Evolutionary conservation across 1,140 invertebrate species (phyloP).

Genomic region (Cherax destructor): DNA sequence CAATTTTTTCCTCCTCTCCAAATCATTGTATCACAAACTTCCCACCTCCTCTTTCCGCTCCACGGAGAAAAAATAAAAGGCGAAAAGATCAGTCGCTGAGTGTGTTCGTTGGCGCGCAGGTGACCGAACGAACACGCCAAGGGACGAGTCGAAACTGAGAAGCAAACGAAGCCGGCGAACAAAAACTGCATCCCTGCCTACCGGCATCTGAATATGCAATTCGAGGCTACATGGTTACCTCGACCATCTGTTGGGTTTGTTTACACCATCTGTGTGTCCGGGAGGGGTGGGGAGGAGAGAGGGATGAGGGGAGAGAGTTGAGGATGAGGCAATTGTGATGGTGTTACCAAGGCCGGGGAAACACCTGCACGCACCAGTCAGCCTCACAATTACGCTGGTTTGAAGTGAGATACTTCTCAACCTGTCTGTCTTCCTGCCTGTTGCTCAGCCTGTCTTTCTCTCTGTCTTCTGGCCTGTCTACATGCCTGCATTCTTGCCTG

Average conservation of each 20-base stretch:
- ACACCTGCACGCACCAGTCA: background rate
- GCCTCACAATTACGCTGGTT: background rate
- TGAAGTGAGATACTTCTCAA: background rate
- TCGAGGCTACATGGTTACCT: background rate
- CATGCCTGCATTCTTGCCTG: too few relatives aligned
- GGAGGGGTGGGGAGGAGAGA: background rate
- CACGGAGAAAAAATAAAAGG: too few relatives aligned
- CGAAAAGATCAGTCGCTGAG: background rate
- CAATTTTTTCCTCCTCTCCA: too few relatives aligned
- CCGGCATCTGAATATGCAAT: constrained; percentile 9
- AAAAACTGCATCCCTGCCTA: background rate
- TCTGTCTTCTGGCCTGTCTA: background rate
- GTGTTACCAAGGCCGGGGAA: constrained; percentile 1
- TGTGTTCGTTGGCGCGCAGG: background rate
- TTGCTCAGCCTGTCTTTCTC: background rate
- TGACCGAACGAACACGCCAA: background rate
- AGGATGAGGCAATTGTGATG: background rate
- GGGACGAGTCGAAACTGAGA: background rate
- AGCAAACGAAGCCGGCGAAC: background rate
- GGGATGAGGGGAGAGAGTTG: background rate
- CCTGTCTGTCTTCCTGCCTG: background rate
- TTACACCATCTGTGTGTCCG: background rate
- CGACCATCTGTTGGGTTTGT: background rate
- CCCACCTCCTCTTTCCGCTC: too few relatives aligned
- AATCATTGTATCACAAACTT: too few relatives aligned